A percentile compares a stretch with the other conserved stretches of the same genome.
Conservation (phyloP, 2,113 vertebrate genomes). For the Lepus timidus region DNA sequence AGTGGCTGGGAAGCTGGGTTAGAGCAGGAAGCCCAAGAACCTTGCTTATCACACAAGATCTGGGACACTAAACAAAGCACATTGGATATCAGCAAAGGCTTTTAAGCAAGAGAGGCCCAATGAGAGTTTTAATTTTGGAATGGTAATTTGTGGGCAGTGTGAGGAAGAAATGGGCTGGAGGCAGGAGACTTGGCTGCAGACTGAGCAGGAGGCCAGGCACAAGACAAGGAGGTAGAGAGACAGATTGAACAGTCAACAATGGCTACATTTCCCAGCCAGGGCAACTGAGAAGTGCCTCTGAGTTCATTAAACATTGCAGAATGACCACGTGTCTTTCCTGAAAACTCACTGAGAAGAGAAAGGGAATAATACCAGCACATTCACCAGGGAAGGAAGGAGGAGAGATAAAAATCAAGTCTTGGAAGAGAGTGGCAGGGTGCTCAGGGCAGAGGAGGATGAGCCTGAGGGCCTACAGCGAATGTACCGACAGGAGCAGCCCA, state of each 20-base stretch:
- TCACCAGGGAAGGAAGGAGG: background rate
- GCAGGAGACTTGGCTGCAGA: background rate
- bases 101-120: background rate
- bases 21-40: background rate
- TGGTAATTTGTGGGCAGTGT: background rate
- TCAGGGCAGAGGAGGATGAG: background rate
- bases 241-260: background rate
- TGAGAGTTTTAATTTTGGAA: background rate
- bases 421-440: background rate
- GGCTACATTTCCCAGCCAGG: background rate
- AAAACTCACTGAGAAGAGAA: conserved; percentile 37
- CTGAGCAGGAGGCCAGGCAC: background rate
- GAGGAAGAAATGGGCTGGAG: background rate
- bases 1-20: background rate
- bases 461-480: background rate
- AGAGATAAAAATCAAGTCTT: background rate
- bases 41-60: background rate
- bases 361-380: background rate
- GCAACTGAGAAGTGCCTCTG: background rate
- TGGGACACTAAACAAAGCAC: background rate
- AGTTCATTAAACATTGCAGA: background rate
- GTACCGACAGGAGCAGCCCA: background rate
- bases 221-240: background rate
- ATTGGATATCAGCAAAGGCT: background rate
- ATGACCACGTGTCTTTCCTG: background rate